Conservation (phyloP, 2,797 vertebrate genomes). For the Sebastes hopkinsi region DNA sequence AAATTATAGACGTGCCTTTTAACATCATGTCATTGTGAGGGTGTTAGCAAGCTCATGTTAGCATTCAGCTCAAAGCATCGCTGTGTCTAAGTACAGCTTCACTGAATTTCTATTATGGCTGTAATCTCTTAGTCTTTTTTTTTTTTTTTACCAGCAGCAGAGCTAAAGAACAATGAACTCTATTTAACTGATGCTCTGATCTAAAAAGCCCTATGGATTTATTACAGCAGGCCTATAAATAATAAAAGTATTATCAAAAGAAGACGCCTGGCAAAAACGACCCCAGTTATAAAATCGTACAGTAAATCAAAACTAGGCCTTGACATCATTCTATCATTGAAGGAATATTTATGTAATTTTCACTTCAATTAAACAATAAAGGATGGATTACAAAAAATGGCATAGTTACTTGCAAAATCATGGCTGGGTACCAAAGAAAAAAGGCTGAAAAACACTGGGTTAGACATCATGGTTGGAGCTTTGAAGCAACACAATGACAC, state of each 20-base stretch:
- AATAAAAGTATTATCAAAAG: background rate
- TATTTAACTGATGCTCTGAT: background rate
- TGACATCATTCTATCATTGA: background rate
- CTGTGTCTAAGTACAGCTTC: background rate
- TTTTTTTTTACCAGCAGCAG: background rate
- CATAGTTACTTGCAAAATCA: background rate
- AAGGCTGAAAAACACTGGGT: background rate
- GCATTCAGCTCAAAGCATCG: background rate
- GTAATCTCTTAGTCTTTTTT: background rate
- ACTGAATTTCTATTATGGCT: background rate
- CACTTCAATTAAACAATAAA: background rate
- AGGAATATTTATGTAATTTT: slow-evolving; percentile 2
- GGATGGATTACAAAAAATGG: background rate
- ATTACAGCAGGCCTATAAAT: background rate
- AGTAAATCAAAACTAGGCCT: background rate
- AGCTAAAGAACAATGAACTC: background rate
- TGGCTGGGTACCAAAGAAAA: background rate
- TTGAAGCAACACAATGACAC: background rate
- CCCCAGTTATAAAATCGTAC: background rate
- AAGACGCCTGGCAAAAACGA: background rate
- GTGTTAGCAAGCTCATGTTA: background rate
- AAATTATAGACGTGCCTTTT: no score
- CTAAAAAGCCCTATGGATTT: background rate
- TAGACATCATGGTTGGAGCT: background rate
- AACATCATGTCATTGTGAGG: no score